phyloP scores from a whole-genome alignment of 2,888 invertebrate species.

The Lamellibrachia satsuma region DNA sequence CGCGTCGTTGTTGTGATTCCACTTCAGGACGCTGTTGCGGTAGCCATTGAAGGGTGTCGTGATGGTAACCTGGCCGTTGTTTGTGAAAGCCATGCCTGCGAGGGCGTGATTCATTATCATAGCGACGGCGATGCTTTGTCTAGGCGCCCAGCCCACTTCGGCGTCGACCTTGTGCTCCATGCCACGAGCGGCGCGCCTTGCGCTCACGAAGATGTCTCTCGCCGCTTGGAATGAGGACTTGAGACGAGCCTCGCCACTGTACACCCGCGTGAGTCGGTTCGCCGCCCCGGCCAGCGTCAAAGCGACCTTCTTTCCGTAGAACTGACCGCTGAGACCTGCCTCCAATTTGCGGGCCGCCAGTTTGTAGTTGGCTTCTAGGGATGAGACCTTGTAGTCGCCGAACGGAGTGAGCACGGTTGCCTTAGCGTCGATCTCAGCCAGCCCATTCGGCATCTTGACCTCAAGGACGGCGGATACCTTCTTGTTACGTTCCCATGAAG shows the following conservation, averaged over 20 bases:
- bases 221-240: conserved; percentile 23
- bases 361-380: conserved; percentile 22
- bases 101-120: conserved; percentile 31
- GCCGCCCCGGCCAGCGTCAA: conserved; percentile 17
- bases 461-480: conserved; percentile 22
- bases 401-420: conserved; percentile 27
- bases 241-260: conserved; percentile 20
- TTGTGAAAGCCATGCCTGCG: conserved; percentile 29
- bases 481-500: conserved; percentile 26
- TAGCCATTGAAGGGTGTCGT: conserved; percentile 31
- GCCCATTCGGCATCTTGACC: conserved; percentile 24
- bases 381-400: not conserved
- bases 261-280: not conserved
- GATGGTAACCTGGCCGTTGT: conserved; percentile 35
- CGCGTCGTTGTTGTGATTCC: conserved; percentile 34
- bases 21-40: conserved; percentile 28
- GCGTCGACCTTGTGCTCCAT: conserved; percentile 25
- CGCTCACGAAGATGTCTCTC: conserved; percentile 19
- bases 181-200: conserved; percentile 13
- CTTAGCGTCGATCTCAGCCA: not conserved
- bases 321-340: not conserved
- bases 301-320: not conserved
- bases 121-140: conserved; percentile 27
- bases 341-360: not conserved
- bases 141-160: conserved; percentile 34